These are phyloP conservation scores for Hipposideros larvatus DNA, from an alignment of 2,797 vertebrate species.

Conservation along the genomic window DNA sequence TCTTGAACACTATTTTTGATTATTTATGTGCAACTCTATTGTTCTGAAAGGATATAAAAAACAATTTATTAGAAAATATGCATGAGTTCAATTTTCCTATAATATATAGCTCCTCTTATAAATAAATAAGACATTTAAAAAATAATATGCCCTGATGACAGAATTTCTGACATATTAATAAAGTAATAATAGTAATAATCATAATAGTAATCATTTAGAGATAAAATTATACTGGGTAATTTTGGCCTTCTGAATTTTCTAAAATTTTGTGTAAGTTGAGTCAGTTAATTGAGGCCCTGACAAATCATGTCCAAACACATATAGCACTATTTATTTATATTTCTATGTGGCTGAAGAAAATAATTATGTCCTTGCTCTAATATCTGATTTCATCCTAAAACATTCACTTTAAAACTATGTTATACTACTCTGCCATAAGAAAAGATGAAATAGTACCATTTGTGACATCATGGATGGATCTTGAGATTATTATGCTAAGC, in stretches of 20 bases:
- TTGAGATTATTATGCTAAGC: too few relatives aligned
- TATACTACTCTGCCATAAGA: too few relatives aligned
- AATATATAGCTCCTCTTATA: background rate
- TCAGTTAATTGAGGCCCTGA: background rate
- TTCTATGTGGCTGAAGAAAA: background rate
- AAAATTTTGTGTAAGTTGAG: background rate
- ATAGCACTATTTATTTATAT: background rate
- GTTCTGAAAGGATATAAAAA: background rate
- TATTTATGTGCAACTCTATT: background rate
- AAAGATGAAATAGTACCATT: too few relatives aligned
- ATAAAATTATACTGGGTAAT: background rate
- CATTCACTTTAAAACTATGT: background rate
- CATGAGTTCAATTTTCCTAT: background rate
- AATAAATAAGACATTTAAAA: background rate
- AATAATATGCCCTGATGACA: background rate
- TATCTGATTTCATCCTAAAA: background rate
- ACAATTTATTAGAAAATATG: background rate
- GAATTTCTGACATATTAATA: background rate
- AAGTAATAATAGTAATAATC: background rate
- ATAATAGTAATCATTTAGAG: background rate
- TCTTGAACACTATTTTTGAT: slow-evolving; percentile 8
- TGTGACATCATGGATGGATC: too few relatives aligned
- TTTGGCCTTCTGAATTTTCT: background rate
- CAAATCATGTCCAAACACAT: background rate
- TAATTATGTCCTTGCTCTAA: background rate